Evolutionary conservation across 2,888 invertebrate genomes (phyloP), one percentile per base, ranked within the genome.

Genomic region (Agonopterix heracliana): DNA sequence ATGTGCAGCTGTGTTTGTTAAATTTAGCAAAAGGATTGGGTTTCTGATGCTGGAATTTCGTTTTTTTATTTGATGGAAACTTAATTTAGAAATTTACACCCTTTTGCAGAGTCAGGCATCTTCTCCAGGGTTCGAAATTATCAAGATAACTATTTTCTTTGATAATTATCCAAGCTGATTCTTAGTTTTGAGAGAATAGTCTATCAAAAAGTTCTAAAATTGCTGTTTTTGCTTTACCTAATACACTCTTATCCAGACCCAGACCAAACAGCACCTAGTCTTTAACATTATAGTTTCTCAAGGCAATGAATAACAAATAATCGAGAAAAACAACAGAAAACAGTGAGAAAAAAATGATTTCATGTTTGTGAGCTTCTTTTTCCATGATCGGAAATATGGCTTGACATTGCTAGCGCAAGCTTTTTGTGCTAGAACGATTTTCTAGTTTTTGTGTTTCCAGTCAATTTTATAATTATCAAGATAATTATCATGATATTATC

Each of bases 1-100:
- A 55, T 60, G 61, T 56, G 45, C 45, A 45, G 45, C n/a, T 7
- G 26, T 26, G 36, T 45, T 45, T 13, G 44, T 12, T 44, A 44
- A 34, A 10, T 10, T 38, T 38, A 38, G 38, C 10, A 38, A 38
- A 38, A n/a, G 38, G 11, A 38, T 38, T 10, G 10, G 38, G 10
- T 38, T 38, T 38, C 38, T n/a, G 10, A 10, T 38, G 10, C 11
- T 38, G 38, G 38, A n/a, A n/a, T 10, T 38, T 38, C 5, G 38
- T 38, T 26, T 26, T 26, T 26, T 5, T 26, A 26, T 26, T 26
- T 26, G 26, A 5, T 5, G 7, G 26, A 2, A 17, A 17, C 17
- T 17, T 17, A n/a, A n/a, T n/a, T n/a, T n/a, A n/a, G n/a, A n/a
- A n/a, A n/a, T n/a, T n/a, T n/a, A n/a, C n/a, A n/a, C n/a, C n/a